Percentiles rank a stretch among this genome's conserved stretches.
phyloP scores from a whole-genome alignment of 1,140 invertebrate species.

The Melitaea cinxia region DNA sequence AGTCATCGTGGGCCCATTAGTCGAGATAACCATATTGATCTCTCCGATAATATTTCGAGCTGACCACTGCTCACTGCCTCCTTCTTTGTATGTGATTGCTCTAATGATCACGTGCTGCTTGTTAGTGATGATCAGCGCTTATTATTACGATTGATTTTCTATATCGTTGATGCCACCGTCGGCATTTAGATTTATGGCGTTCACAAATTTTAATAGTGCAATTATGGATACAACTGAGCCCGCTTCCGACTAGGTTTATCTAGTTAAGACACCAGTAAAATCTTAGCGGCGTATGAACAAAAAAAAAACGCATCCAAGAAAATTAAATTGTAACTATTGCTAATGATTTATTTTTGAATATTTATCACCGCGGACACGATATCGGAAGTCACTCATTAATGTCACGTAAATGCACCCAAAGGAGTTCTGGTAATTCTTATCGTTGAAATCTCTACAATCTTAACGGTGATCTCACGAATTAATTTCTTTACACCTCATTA shows the following conservation, averaged over 20 bases:
- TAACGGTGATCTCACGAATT: conserved; percentile 62
- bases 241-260: conserved; percentile 46
- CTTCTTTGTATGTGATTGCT: conserved; percentile 67
- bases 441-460: conserved; percentile 65
- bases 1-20: conserved; percentile 77
- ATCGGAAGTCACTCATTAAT: conserved; percentile 63
- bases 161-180: conserved; percentile 53
- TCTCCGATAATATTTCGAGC: conserved; percentile 56
- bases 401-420: conserved; percentile 48
- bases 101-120: conserved; percentile 75
- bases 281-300: neutral
- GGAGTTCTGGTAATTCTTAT: conserved; percentile 46
- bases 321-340: conserved; percentile 13
- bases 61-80: conserved; percentile 46
- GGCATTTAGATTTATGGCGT: conserved; percentile 69
- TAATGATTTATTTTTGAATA: conserved; percentile 11
- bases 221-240: conserved; percentile 64
- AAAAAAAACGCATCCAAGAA: neutral
- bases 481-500: conserved; percentile 77
- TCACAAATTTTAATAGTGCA: conserved; percentile 70
- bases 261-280: conserved; percentile 37
- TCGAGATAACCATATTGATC: conserved; percentile 75
- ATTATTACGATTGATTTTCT: conserved; percentile 72
- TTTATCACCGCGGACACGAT: conserved; percentile 9
- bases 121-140: conserved; percentile 69